These are phyloP conservation scores for Pseudomyrmex sp. DNA, from an alignment of 1,140 invertebrate genomes.

Conservation along the genomic window DNA sequence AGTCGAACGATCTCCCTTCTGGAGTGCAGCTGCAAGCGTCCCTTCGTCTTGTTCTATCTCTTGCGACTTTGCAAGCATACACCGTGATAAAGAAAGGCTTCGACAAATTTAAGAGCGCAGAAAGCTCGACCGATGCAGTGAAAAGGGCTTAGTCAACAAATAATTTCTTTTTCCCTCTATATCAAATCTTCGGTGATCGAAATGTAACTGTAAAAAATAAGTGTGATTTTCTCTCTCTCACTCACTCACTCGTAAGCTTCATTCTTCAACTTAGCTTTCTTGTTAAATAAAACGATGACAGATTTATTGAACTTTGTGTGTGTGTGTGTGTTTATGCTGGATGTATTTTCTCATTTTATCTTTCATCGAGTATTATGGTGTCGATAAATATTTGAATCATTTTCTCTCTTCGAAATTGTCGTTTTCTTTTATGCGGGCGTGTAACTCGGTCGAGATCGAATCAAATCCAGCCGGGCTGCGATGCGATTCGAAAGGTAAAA, in stretches of 20 bases:
- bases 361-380: not conserved
- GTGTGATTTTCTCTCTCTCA: too few relatives aligned
- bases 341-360: not conserved
- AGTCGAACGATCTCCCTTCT: slow-evolving; percentile 52
- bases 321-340: not conserved
- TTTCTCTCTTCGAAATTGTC: slow-evolving; percentile 4
- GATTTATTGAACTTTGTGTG: too few relatives aligned
- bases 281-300: too few relatives aligned
- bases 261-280: too few relatives aligned
- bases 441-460: slow-evolving; percentile 54
- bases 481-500: slow-evolving; percentile 50
- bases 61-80: not conserved
- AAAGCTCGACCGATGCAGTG: not conserved
- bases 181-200: too few relatives aligned
- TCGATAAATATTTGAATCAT: slow-evolving; percentile 13
- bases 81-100: not conserved
- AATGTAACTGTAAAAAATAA: too few relatives aligned
- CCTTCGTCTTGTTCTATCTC: slow-evolving; percentile 31
- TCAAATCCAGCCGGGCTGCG: slow-evolving; percentile 32
- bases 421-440: slow-evolving; percentile 34
- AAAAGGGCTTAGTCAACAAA: slow-evolving; percentile 23
- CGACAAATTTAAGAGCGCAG: slow-evolving; percentile 16
- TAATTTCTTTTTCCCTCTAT: too few relatives aligned
- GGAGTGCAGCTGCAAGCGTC: slow-evolving; percentile 39
- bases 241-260: too few relatives aligned